Conservation (phyloP, 1,140 invertebrate species). For the Cydia amplana region DNA sequence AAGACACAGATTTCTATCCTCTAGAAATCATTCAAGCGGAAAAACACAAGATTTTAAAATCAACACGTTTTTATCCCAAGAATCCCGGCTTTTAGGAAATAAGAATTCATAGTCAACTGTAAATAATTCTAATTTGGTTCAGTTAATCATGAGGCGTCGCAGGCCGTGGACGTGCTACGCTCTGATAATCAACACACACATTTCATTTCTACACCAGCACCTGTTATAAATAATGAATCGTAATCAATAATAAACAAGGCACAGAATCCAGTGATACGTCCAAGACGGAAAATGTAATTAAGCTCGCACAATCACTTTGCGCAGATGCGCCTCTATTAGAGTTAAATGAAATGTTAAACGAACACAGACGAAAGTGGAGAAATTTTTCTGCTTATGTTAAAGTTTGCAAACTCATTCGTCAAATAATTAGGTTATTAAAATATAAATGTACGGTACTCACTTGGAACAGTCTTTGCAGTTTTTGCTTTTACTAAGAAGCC, state of each 20-base stretch:
- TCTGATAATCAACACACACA: constrained; percentile 63
- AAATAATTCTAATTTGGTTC: constrained; percentile 68
- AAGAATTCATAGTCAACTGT: constrained; percentile 58
- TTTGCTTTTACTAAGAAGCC: constrained; percentile 58
- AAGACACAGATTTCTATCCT: not conserved
- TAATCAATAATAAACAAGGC: constrained; percentile 60
- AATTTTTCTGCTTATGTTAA: constrained; percentile 40
- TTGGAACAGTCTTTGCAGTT: constrained; percentile 71
- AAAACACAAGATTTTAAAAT: not conserved
- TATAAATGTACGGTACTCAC: constrained; percentile 51
- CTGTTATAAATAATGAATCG: constrained; percentile 55
- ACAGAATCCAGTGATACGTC: constrained; percentile 50
- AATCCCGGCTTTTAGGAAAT: constrained; percentile 45
- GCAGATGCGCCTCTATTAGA: constrained; percentile 56
- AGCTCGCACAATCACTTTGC: constrained; percentile 55
- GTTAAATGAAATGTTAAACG: constrained; percentile 62
- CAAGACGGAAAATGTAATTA: constrained; percentile 59
- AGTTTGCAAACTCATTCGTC: constrained; percentile 24
- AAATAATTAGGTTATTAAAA: constrained; percentile 31
- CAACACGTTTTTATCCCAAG: constrained; percentile 11
- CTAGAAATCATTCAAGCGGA: not conserved
- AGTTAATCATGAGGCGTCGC: constrained; percentile 63
- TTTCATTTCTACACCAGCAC: constrained; percentile 66
- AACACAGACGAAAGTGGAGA: constrained; percentile 57
- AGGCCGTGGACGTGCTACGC: constrained; percentile 58